Base-by-base conservation (phyloP, 2,113 vertebrate genomes). In the Prionailurus viverrinus region DNA sequence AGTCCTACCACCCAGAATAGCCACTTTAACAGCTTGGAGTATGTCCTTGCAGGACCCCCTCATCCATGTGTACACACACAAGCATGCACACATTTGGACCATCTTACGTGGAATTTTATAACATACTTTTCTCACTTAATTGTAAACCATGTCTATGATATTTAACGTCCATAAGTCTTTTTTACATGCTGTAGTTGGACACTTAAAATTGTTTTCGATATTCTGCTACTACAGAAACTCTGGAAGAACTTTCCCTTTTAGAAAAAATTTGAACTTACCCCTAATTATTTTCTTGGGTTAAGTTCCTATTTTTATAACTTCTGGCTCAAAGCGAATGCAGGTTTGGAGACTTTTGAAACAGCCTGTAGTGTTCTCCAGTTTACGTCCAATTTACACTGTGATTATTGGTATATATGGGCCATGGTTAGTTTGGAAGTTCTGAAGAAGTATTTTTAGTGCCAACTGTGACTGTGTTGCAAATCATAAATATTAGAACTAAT, bases 241-340 rank as follows among this genome's bases (percentile, higher is more conserved):
- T 68, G 11, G 15, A 21, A 78, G 78, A 93, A 36, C 8, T 80
- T 36, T 89, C 89, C 3, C 36, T 89, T 83, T 83, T 41, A 69
- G 65, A 23, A 90, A 92, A 96, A 78, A 16, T 65, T 97, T 81
- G 19, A 91, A 68, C 6, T 80, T 76, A 69, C 18, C 14, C 15
- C 69, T 91, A 91, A 84, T 80, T 89, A 71, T 69, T 88, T 94
- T 91, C 31, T 45, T 41, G 94, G 25, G 15, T 31, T 83, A 74
- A 94, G n/a, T 76, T 83, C 18, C 25, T 66, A 63, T 71, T 66
- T 96, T 82, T 92, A 15, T 92, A 78, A 91, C 58, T 93, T 92
- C 51, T 81, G 21, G 7, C 41, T 95, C 79, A 94, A 91, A 95
- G 15, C 12, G 6, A 93, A 89, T 85, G 10, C 16, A 80, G 31